Evolutionary conservation across 2,113 vertebrate genomes (phyloP).

Genomic region (Vidua macroura): DNA sequence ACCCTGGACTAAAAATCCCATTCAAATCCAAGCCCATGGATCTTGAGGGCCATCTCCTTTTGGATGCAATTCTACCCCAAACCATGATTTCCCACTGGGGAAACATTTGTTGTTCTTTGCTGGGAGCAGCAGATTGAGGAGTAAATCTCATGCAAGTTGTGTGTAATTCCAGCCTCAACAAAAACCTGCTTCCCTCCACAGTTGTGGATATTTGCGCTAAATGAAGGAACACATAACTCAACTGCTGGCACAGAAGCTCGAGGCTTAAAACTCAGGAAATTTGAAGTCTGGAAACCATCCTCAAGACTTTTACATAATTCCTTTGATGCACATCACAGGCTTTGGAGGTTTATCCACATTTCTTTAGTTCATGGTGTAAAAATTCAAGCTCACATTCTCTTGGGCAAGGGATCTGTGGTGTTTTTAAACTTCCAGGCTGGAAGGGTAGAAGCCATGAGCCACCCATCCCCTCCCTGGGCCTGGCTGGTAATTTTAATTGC

Average conservation of each 20-base stretch:
- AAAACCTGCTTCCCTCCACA: not conserved
- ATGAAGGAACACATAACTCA: not conserved
- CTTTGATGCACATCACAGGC: not conserved
- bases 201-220: not conserved
- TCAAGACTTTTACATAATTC: not conserved
- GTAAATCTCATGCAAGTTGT: slow-evolving; percentile 11
- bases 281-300: not conserved
- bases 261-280: not conserved
- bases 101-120: not conserved
- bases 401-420: not conserved
- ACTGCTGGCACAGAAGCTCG: not conserved
- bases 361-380: not conserved
- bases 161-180: not conserved
- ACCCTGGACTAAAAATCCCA: not conserved
- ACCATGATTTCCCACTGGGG: not conserved
- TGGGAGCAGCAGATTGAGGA: not conserved
- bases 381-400: not conserved
- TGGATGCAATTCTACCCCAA: not conserved
- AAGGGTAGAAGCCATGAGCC: not conserved
- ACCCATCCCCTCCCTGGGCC: not conserved
- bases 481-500: not conserved
- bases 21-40: not conserved
- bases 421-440: not conserved
- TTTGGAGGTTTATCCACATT: not conserved
- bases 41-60: not conserved